These are phyloP conservation scores for Leucophenga maculata DNA, from an alignment of 2,888 invertebrate species.

Conservation along the genomic window DNA sequence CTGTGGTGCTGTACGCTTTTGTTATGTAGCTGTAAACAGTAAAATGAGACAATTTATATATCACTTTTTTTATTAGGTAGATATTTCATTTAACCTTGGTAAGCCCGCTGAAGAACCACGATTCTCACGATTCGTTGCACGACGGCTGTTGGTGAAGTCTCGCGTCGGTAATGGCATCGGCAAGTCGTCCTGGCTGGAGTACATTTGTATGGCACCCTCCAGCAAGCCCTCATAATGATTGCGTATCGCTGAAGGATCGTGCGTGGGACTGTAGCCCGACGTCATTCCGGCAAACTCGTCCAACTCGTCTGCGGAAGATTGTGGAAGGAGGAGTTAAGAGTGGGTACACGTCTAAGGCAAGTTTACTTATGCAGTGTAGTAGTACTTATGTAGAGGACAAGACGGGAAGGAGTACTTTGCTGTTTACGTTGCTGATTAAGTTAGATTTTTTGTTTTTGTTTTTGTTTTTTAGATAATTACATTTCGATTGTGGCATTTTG, in stretches of 20 bases:
- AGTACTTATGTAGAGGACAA: conserved; percentile 15
- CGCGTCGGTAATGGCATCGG: conserved; percentile 68
- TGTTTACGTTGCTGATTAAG: background rate
- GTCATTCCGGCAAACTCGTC: conserved; percentile 43
- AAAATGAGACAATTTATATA: background rate
- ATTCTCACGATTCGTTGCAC: conserved; percentile 63
- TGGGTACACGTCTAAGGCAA: conserved; percentile 36
- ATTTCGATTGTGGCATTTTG: conserved; percentile 31
- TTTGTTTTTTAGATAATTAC: conserved; percentile 45
- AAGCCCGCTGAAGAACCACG: conserved; percentile 71
- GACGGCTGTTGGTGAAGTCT: conserved; percentile 64
- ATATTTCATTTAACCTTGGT: conserved; percentile 53
- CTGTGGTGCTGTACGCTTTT: conserved; percentile 51
- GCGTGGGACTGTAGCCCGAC: conserved; percentile 58
- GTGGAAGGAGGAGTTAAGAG: conserved; percentile 12
- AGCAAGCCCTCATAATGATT: conserved; percentile 71
- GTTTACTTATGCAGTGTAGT: conserved; percentile 27
- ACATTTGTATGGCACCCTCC: conserved; percentile 72
- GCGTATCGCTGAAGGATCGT: conserved; percentile 69
- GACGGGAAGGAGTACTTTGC: background rate
- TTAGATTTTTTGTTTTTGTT: too few relatives aligned
- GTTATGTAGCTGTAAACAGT: conserved; percentile 50
- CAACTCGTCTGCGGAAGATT: conserved; percentile 59
- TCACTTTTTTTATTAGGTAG: background rate
- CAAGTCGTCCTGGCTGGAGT: conserved; percentile 69